Evolutionary conservation across 1,140 invertebrate genomes (phyloP).

Genomic region (Pantala flavescens): DNA sequence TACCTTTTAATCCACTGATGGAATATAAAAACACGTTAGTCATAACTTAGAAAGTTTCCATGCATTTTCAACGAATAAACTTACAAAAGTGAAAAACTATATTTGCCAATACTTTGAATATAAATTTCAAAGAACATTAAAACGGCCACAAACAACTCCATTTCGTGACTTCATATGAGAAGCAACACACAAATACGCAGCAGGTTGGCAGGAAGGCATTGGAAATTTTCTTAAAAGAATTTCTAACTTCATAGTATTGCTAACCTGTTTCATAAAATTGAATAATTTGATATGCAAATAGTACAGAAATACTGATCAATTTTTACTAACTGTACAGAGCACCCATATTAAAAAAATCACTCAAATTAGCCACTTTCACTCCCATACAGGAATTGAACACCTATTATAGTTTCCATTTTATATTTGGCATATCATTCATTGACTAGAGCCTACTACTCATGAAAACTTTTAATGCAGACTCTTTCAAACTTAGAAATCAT

Average conservation of each 20-base stretch:
- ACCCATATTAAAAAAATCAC: neutral
- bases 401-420: neutral
- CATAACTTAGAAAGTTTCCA: neutral
- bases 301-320: constrained; percentile 2
- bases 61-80: neutral
- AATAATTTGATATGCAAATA: constrained; percentile 9
- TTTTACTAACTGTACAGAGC: constrained; percentile 5
- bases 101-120: constrained; percentile 10
- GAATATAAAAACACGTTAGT: neutral
- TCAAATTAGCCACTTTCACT: constrained; percentile 1
- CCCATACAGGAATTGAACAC: constrained; percentile 8
- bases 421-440: constrained; percentile 9
- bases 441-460: constrained; percentile 5
- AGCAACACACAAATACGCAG: constrained; percentile 7
- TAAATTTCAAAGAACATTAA: constrained; percentile 8
- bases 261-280: neutral
- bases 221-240: neutral
- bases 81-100: constrained; percentile 11
- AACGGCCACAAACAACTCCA: neutral
- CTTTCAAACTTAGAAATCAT: neutral
- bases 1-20: neutral
- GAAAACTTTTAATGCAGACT: constrained; percentile 7
- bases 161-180: neutral
- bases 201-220: neutral
- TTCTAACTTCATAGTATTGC: neutral